Conservation (phyloP, 2,797 vertebrate species). For the Platyrinchus mystaceus region DNA sequence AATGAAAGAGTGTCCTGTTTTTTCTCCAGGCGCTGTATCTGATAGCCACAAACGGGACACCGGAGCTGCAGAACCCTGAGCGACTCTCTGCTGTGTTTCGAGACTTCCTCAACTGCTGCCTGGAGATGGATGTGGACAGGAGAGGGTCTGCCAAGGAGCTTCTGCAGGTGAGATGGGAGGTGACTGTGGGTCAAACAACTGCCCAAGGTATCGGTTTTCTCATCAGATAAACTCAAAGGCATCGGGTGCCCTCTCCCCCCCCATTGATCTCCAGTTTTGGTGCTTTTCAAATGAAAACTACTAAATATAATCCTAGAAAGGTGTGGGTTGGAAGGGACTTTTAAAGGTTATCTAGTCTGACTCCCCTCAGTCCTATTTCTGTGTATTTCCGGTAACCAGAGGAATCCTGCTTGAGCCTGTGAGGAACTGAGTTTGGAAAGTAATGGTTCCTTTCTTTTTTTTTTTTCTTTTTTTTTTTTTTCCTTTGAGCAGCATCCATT, state of each 20-base stretch:
- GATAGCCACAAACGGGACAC: conserved; percentile 90
- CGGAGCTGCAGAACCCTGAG: conserved; percentile 90
- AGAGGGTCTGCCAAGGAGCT: conserved; percentile 89
- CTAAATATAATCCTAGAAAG: neutral
- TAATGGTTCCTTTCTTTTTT: neutral
- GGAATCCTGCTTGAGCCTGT: neutral
- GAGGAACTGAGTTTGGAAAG: neutral
- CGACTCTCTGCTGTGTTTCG: conserved; percentile 86
- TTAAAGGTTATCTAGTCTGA: neutral
- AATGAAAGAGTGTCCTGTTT: neutral
- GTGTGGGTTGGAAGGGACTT: neutral
- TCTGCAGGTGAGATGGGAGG: conserved; percentile 77
- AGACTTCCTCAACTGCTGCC: conserved; percentile 89
- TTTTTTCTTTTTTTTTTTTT: neutral
- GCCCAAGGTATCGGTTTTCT: rapidly evolving
- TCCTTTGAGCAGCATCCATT: conserved; percentile 84
- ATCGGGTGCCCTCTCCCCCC: rapidly evolving
- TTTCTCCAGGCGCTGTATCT: conserved; percentile 84
- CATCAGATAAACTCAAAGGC: neutral
- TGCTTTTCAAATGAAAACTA: neutral
- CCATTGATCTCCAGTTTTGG: neutral
- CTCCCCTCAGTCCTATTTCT: neutral
- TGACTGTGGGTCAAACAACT: neutral
- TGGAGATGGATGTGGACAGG: conserved; percentile 91
- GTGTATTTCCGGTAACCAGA: neutral